phyloP scores from a whole-genome alignment of 2,797 vertebrate genomes.

The Propithecus deckenii region DNA sequence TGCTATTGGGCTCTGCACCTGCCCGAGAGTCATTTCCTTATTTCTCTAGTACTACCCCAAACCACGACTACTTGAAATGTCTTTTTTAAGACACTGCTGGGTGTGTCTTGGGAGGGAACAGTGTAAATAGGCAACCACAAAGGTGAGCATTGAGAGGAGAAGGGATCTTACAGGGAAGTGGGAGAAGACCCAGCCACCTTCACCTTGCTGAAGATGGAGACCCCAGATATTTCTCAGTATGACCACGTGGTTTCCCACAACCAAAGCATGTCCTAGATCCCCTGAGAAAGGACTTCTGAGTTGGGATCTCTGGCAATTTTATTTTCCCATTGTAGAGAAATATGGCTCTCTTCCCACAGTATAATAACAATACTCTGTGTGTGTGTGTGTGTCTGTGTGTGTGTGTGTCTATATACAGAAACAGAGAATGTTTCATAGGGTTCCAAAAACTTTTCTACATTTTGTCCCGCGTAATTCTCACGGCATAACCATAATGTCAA shows the following conservation, averaged over 20 bases:
- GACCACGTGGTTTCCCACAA: neutral
- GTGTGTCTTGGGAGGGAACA: constrained; percentile 45
- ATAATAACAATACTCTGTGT: neutral
- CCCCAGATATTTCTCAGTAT: neutral
- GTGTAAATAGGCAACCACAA: constrained; percentile 51
- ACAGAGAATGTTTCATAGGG: neutral
- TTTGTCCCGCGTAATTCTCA: neutral
- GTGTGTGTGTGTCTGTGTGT: no score
- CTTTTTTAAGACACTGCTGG: neutral
- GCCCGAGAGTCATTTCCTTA: neutral
- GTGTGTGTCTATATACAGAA: neutral
- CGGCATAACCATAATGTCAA: neutral
- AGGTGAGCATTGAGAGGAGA: constrained; percentile 18
- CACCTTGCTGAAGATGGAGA: neutral
- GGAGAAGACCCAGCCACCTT: neutral
- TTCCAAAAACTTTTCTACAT: neutral
- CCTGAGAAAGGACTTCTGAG: neutral
- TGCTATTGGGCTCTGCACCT: neutral
- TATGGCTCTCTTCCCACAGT: neutral
- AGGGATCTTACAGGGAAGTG: neutral
- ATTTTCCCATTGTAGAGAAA: neutral
- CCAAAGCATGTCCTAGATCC: neutral
- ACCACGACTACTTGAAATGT: neutral
- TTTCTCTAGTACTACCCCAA: constrained; percentile 23
- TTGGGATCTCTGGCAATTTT: neutral